Percentiles rank a stretch among this genome's conserved stretches.
These are phyloP conservation scores for Cliona cf. orientalis DNA, from an alignment of 37 sponge, comb jelly and placozoan genomes.

Conservation along the genomic window DNA sequence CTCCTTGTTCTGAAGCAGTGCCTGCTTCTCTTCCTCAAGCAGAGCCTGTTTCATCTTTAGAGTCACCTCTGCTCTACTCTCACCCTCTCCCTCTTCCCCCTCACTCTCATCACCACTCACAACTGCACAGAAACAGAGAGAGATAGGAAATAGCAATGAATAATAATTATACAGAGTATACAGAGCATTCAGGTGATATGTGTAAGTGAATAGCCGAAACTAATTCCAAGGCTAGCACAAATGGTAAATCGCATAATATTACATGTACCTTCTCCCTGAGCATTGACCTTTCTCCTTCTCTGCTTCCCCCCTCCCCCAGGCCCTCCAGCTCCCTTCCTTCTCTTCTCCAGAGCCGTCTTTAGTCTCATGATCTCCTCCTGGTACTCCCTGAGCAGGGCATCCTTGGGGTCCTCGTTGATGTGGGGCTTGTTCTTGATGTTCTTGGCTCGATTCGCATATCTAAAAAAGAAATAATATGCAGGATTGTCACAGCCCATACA, in stretches of 20 bases:
- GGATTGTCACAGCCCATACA: not conserved
- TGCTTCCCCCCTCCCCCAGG: slow-evolving; percentile 12
- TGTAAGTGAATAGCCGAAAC: no score
- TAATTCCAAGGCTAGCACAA: no score
- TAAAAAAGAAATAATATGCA: not conserved
- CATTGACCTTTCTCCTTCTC: slow-evolving; percentile 5
- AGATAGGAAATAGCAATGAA: not conserved
- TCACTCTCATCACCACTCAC: slow-evolving; percentile 47
- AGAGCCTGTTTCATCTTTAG: slow-evolving; percentile 56
- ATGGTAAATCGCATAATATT: no score
- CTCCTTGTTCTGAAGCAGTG: slow-evolving; percentile 80
- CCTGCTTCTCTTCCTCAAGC: slow-evolving; percentile 82
- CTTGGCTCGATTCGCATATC: slow-evolving; percentile 98
- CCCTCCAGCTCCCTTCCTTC: slow-evolving; percentile 46
- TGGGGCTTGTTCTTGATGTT: slow-evolving; percentile 98
- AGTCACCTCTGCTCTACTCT: slow-evolving; percentile 23
- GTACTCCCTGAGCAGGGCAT: slow-evolving; percentile 93
- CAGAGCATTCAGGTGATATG: no score
- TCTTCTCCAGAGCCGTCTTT: slow-evolving; percentile 76
- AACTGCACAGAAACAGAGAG: not conserved
- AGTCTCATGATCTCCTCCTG: slow-evolving; percentile 84
- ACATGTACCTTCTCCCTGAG: not conserved
- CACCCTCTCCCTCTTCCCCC: slow-evolving; percentile 45
- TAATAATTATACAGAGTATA: no score
- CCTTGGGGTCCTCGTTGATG: slow-evolving; percentile 99